Base-by-base conservation (phyloP, 1,140 invertebrate genomes). In the Magallana ariakensis region DNA sequence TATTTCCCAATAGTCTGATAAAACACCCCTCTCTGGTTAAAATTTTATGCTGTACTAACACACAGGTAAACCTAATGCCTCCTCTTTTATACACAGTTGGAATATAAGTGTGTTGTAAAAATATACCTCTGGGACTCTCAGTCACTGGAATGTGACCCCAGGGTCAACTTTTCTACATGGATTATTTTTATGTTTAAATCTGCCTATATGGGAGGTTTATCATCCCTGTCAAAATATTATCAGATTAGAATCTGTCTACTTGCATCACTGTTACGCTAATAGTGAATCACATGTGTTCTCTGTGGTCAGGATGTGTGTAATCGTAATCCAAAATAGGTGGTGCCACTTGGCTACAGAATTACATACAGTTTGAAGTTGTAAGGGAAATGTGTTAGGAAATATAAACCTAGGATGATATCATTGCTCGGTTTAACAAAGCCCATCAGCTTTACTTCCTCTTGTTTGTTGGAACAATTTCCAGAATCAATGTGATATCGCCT, bases 401-500 rank as follows among this genome's bases (percentile, higher is more conserved):
- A 70, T 19, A 70, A 70, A 70, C 66, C 33, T 70, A 33, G 33
- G 33, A 33, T 33, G 22, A 33, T 1, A 16, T 15, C 16, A 15
- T 5, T 15, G 16, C 19, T 19, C 19, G 4, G 58, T 62, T n/a
- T 11, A 26, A 26, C 13, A 13, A 70, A 26, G 66, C 22, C 33
- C 66, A 70, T 70, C 22, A 70, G 22, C 7, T 11, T 70, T 26
- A 70, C 66, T 70, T 70, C 66, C 66, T 70, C 66, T 70, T 33
- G 7, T 11, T 26, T 10, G 11, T 70, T 26, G 11, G 66, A 70
- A 26, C 33, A 26, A 22, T 33, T 33, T 70, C 66, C 22, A 33
- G 66, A 70, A 70, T 70, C 66, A 70, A 70, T 70, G 66, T 70
- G 66, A 70, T n/a, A n/a, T 70, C 26, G 22, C 22, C 66, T 22